These are phyloP conservation scores for Apotomis turbidana DNA, from an alignment of 2,888 invertebrate species.

Conservation along the genomic window DNA sequence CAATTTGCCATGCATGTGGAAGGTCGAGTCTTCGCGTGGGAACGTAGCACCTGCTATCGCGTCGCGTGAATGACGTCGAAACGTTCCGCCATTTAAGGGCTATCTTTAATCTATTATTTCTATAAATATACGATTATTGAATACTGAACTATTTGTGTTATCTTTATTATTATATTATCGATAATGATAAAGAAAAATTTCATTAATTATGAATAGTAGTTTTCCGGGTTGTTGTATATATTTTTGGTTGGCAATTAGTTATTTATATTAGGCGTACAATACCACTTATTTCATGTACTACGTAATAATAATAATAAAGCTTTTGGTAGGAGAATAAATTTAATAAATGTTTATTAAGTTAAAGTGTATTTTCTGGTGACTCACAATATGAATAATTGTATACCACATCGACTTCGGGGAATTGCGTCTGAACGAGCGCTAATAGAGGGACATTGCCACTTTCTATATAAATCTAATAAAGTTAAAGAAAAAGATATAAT, in stretches of 20 bases:
- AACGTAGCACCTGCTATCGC: conserved; percentile 67
- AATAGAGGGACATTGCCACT: no score
- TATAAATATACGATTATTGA: neutral
- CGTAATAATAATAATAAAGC: neutral
- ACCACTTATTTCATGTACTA: no score
- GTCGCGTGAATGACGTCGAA: conserved; percentile 51
- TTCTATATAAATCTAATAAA: no score
- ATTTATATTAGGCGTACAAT: no score
- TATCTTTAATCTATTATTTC: conserved; percentile 4
- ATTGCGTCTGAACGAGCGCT: neutral
- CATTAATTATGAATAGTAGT: no score
- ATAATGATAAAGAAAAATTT: no score
- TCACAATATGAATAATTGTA: conserved; percentile 10
- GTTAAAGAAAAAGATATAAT: no score
- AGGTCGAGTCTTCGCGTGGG: conserved; percentile 60
- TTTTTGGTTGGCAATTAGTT: no score
- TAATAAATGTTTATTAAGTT: neutral
- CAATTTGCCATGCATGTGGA: conserved; percentile 64
- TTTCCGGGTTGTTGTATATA: no score
- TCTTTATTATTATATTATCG: no score
- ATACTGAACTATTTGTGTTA: no score
- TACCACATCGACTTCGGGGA: neutral
- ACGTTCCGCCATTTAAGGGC: conserved; percentile 21
- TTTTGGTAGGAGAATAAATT: no score
- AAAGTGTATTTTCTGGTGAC: conserved; percentile 4